Conservation (phyloP, 2,797 vertebrate species). For the Melanotaenia pygmaea region DNA sequence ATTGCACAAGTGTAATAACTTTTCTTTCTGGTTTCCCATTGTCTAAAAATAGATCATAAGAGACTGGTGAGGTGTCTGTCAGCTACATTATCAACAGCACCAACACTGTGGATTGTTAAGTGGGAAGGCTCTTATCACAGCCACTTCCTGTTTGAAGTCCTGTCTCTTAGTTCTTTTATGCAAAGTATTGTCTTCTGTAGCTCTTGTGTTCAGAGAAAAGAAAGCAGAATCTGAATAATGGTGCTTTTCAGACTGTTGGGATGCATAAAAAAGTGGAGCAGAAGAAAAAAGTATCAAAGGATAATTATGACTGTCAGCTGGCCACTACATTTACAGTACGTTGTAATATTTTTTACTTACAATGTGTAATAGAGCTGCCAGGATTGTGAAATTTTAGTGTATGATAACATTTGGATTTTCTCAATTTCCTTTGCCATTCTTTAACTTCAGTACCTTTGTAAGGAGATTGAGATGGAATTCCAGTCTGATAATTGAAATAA, state of each 20-base stretch:
- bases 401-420: too few relatives aligned
- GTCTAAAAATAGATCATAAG: conserved; percentile 9
- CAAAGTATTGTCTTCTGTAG: conserved; percentile 14
- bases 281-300: not conserved
- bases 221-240: conserved; percentile 16
- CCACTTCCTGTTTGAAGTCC: conserved; percentile 40
- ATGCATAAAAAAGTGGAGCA: not conserved
- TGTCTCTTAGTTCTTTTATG: conserved; percentile 14
- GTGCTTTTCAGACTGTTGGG: not conserved
- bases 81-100: conserved; percentile 4
- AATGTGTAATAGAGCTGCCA: too few relatives aligned
- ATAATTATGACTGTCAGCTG: too few relatives aligned
- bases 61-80: conserved; percentile 3
- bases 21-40: not conserved
- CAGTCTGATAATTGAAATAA: too few relatives aligned
- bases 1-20: not conserved
- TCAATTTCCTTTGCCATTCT: too few relatives aligned
- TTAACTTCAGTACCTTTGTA: too few relatives aligned
- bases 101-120: not conserved
- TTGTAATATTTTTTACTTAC: too few relatives aligned
- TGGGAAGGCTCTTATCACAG: conserved; percentile 22
- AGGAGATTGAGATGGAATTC: too few relatives aligned
- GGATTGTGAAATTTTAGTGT: too few relatives aligned
- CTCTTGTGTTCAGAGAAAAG: conserved; percentile 32
- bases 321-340: too few relatives aligned